Evolutionary conservation across 2,113 vertebrate species (phyloP).

Genomic region (Scolopax mira): DNA sequence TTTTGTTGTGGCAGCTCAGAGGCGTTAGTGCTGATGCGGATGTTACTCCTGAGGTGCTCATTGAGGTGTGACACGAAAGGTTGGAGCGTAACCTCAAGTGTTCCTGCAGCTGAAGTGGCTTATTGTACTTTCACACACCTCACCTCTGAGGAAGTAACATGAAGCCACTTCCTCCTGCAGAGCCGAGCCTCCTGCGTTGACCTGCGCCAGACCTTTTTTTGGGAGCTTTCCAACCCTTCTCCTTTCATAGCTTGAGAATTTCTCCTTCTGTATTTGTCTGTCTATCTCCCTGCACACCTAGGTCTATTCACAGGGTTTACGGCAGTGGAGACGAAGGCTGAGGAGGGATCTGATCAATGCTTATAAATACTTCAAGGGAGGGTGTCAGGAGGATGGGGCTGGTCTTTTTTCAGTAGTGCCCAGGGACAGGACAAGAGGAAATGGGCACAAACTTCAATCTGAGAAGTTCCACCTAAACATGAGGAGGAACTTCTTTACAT

Average conservation of each 20-base stretch:
- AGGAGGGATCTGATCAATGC: no score
- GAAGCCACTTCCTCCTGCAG: background rate
- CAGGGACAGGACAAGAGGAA: no score
- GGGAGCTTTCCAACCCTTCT: constrained; percentile 44
- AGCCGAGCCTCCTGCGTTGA: background rate
- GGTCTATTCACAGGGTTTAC: background rate
- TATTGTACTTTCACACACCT: constrained; percentile 27
- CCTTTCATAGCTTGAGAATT: constrained; percentile 33
- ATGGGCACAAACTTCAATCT: no score
- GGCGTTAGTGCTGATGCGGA: background rate
- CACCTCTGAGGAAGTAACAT: background rate
- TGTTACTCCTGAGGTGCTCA: background rate
- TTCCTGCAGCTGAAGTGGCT: background rate
- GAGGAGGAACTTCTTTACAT: no score
- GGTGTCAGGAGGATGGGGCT: no score
- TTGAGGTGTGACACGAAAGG: background rate
- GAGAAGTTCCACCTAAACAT: no score
- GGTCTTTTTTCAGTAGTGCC: no score
- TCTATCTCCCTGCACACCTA: background rate
- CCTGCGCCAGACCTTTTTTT: background rate
- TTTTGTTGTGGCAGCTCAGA: constrained; percentile 3
- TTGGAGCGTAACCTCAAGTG: background rate
- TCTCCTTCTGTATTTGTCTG: constrained; percentile 4
- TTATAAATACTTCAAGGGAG: no score
- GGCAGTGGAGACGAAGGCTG: background rate